phyloP scores from a whole-genome alignment of 2,113 vertebrate species.

The Acrocephalus arundinaceus region DNA sequence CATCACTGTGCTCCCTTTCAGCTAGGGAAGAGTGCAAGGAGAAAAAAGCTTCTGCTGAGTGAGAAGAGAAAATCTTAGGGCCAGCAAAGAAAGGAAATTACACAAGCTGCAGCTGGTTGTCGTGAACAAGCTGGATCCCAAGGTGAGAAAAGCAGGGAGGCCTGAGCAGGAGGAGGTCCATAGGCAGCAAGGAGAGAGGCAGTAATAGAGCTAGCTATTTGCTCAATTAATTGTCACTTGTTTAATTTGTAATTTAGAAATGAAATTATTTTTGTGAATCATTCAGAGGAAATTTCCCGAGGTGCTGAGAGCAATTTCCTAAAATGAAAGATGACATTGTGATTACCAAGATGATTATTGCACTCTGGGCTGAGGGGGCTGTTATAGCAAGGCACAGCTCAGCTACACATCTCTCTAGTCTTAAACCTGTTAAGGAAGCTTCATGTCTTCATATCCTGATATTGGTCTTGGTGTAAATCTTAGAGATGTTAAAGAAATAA shows the following conservation, averaged over 20 bases:
- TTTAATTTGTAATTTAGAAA: conserved; percentile 44
- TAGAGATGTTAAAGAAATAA: not conserved
- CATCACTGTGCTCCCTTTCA: not conserved
- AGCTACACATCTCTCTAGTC: not conserved
- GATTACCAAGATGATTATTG: not conserved
- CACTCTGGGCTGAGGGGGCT: not conserved
- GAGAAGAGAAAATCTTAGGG: not conserved
- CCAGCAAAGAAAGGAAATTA: not conserved
- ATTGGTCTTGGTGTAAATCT: not conserved
- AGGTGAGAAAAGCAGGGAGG: not conserved
- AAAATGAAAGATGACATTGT: conserved; percentile 13
- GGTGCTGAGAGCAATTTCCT: not conserved
- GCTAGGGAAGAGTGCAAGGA: not conserved
- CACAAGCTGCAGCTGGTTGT: not conserved
- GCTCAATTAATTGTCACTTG: conserved; percentile 14
- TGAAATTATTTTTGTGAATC: not conserved
- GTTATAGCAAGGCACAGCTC: not conserved
- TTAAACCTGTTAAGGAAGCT: not conserved
- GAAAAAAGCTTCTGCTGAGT: not conserved
- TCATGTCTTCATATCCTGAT: not conserved
- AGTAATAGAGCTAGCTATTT: conserved; percentile 2
- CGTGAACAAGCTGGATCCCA: not conserved
- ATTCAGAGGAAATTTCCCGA: not conserved
- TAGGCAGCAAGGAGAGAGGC: not conserved
- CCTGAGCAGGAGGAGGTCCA: not conserved